Evolutionary conservation across 2,888 invertebrate species (phyloP), one percentile per base, ranked within the genome.

Genomic region (Torymus tubicola): DNA sequence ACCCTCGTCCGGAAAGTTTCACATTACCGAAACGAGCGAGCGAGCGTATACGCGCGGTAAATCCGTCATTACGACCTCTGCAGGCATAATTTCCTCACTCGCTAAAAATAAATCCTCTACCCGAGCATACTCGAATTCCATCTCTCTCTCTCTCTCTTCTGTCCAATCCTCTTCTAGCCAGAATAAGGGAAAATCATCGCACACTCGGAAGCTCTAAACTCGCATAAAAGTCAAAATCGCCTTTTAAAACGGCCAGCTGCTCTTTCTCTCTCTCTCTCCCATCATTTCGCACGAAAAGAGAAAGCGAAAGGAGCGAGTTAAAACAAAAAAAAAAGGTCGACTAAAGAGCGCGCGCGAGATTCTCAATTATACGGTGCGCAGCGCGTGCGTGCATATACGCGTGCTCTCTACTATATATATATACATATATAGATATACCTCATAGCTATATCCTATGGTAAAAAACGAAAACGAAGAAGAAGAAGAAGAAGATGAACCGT

Each of bases 191-290:
- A 42, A 42, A 42, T 42, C 42, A 42, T 42, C 42, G 42, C 42
- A 8, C 42, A 8, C 42, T 42, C 8, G 5, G 42, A 1, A 21
- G 21, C 70, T 70, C 69, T 31, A 74, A 75, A 80, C 64, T 74
- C 79, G 31, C 71, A 71, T 78, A 71, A 78, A 78, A 74, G 64
- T 79, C 52, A 58, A 79, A 74, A 74, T 69, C 57, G 58, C 63
- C 58, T 64, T 73, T 64, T 58, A 21, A 69, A 74, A 72, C 55
- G 70, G n/a, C 31, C 42, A 42, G 42, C 42, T 42, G 42, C n/a
- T 18, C 63, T 10, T 16, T 11, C n/a, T 53, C 58, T 42, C 18
- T 16, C 16, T n/a, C 12, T 50, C 64, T 16, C 14, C 18, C n/a
- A 16, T 12, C 60, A 18, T 11, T 16, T n/a, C 58, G 16, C 53